Evolutionary conservation across 2,113 vertebrate genomes (phyloP), one percentile per base, ranked within the genome.

Genomic region (Gymnorhina tibicen): DNA sequence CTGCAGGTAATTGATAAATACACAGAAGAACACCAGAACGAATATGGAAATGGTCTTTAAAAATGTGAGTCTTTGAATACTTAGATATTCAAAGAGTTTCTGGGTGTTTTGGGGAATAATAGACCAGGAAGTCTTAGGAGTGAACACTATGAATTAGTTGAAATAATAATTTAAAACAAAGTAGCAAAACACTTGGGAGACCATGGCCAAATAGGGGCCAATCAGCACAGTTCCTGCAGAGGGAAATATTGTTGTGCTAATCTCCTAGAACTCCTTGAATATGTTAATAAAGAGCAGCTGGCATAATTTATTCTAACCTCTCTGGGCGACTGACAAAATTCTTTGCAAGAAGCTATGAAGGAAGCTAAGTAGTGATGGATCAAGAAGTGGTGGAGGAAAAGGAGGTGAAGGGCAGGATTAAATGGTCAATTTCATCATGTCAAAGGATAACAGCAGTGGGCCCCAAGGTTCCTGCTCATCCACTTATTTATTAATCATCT

Each of bases 391-490:
- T 86, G 32, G 76, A 91, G 79, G 91, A 60, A 92, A 93, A 92
- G 62, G 89, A 95, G 95, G 95, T 96, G 93, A 97, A 96, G 96
- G 92, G 88, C 83, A 93, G 95, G 95, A 97, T 97, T 96, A 97
- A 96, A 94, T 68, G 95, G 95, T 97, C 96, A 96, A 91, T 96
- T 96, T 95, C 92, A 86, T 96, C 96, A 87, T 92, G 96, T 95
- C 96, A 96, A 94, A 94, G 95, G 95, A 96, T 96, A 97, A 92
- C 92, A 95, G 93, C 21, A 3, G 83, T 95, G 83, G 69, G 72
- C 83, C 79, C 83, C 93, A 78, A 96, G 95, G 95, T 95, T 97
- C 58, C 68, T 78, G 82, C 64, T 96, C 60, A 3, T 90, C 93
- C 95, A 88, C 92, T 90, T 91, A 95, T 86, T 95, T 96, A 96